These are phyloP conservation scores for Sebastes fasciatus DNA, from an alignment of 2,113 vertebrate species.

Conservation along the genomic window DNA sequence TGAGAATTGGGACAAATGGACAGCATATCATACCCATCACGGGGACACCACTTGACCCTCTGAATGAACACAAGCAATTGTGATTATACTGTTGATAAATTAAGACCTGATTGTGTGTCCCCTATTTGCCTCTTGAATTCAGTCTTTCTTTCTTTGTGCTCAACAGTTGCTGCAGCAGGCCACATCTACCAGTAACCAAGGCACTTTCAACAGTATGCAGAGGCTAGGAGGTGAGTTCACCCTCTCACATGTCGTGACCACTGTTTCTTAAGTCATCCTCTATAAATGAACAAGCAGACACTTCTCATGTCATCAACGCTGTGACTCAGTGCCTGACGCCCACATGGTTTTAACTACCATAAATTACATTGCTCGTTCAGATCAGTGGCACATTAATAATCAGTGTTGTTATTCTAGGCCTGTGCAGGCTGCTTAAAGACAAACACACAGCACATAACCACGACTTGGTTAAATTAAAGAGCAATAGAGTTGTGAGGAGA, in stretches of 20 bases:
- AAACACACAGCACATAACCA: background rate
- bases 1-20: no score
- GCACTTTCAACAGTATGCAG: slow-evolving; percentile 94
- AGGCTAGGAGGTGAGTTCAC: slow-evolving; percentile 93
- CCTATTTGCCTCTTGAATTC: background rate
- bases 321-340: slow-evolving; percentile 18
- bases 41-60: no score
- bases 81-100: background rate
- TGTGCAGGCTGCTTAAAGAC: background rate
- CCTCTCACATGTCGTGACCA: background rate
- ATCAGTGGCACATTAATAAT: slow-evolving; percentile 40
- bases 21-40: no score
- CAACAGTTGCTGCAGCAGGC: slow-evolving; percentile 95
- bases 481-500: background rate
- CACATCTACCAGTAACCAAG: slow-evolving; percentile 94
- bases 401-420: slow-evolving; percentile 5
- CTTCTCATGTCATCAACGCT: slow-evolving; percentile 30
- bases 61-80: background rate
- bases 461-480: slow-evolving; percentile 13
- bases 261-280: background rate
- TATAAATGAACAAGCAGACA: slow-evolving; percentile 4
- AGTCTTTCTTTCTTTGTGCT: slow-evolving; percentile 22
- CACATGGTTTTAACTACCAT: slow-evolving; percentile 12
- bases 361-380: slow-evolving; percentile 37
- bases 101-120: background rate